Conservation (phyloP, 1,140 invertebrate genomes). For the Coboldia fuscipes region DNA sequence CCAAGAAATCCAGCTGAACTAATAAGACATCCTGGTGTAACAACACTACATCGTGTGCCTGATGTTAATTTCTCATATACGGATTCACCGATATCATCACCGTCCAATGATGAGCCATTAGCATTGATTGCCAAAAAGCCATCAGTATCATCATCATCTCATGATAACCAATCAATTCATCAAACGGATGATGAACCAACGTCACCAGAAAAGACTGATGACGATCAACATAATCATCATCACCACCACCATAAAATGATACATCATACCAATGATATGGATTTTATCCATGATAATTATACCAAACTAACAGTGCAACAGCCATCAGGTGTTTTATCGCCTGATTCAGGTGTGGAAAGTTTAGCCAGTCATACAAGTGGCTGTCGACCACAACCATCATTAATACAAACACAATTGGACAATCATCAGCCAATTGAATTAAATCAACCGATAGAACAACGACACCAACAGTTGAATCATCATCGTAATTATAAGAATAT, state of each 20-base stretch:
- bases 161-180: background rate
- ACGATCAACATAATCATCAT: too few species aligned
- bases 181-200: too few species aligned
- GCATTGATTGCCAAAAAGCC: slow-evolving; percentile 11
- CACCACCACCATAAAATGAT: too few species aligned
- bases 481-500: slow-evolving; percentile 89
- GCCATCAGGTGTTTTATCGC: too few species aligned
- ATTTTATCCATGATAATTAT: too few species aligned
- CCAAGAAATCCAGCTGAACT: slow-evolving; percentile 19
- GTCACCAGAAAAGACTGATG: too few species aligned
- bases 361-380: background rate
- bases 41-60: slow-evolving; percentile 14
- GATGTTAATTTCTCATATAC: slow-evolving; percentile 9
- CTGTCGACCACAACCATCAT: too few species aligned
- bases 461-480: slow-evolving; percentile 16
- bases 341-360: too few species aligned
- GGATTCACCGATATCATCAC: too few species aligned
- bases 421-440: background rate
- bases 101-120: slow-evolving; percentile 14
- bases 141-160: background rate
- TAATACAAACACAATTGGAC: too few species aligned
- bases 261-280: too few species aligned
- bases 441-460: slow-evolving; percentile 3
- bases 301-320: too few species aligned
- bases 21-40: slow-evolving; percentile 22